A percentile compares a stretch with the other conserved stretches of the same genome.
These are phyloP conservation scores for Montipora capricornis DNA, from an alignment of 64 coral and sea anemone species.

Conservation along the genomic window DNA sequence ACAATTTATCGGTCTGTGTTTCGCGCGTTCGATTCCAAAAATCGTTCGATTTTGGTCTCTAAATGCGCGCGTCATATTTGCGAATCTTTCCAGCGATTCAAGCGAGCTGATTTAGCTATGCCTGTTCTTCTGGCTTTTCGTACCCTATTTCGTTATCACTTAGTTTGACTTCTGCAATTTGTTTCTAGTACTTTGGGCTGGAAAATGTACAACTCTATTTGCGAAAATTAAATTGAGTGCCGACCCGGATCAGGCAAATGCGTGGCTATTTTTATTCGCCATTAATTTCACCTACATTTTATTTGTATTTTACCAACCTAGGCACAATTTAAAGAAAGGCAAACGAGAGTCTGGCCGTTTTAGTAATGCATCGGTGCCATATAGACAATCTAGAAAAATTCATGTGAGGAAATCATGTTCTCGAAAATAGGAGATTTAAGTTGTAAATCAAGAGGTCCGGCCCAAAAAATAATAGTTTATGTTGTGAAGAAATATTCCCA, in stretches of 20 bases:
- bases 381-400: too few species aligned
- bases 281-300: constrained; percentile 58
- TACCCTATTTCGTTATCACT: neutral
- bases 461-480: constrained; percentile 25
- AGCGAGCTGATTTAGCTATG: constrained; percentile 20
- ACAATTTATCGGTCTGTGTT: neutral
- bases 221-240: constrained; percentile 46
- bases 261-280: constrained; percentile 37
- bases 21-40: neutral
- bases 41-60: constrained; percentile 10
- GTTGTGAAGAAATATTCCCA: constrained; percentile 4
- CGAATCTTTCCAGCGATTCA: neutral
- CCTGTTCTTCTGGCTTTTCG: neutral
- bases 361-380: too few species aligned
- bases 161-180: constrained; percentile 9
- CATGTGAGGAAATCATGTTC: neutral
- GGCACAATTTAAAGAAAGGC: constrained; percentile 42
- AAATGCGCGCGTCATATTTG: neutral
- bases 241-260: constrained; percentile 30
- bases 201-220: constrained; percentile 9
- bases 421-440: neutral
- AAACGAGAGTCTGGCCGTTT: constrained; percentile 36
- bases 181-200: neutral
- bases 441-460: too few species aligned
- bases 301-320: constrained; percentile 59